A percentile compares a stretch with the other conserved stretches of the same genome.
phyloP scores from a whole-genome alignment of 2,797 vertebrate species.

The Arrhamphus sclerolepis region DNA sequence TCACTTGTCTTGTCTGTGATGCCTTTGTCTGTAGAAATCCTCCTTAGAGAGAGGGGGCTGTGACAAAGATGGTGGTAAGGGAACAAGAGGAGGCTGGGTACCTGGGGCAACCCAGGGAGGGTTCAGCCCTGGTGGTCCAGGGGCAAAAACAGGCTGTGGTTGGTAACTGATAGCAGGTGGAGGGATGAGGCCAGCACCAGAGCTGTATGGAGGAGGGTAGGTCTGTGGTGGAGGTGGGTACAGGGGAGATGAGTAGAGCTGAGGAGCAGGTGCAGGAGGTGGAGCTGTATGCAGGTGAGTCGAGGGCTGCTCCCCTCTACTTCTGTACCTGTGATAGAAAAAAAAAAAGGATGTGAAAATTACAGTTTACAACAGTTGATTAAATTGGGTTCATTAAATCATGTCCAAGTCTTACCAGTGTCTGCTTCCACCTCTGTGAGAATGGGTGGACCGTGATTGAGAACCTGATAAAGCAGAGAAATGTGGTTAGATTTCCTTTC shows the following conservation, averaged over 20 bases:
- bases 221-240: conserved; percentile 70
- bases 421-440: conserved; percentile 63
- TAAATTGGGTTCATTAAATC: neutral
- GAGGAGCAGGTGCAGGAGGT: conserved; percentile 54
- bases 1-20: conserved; percentile 95
- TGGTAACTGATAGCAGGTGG: conserved; percentile 85
- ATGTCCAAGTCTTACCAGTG: conserved; percentile 64
- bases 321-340: conserved; percentile 58
- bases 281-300: conserved; percentile 49
- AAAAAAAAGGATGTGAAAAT: neutral
- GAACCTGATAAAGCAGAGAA: conserved; percentile 46
- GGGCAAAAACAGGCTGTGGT: conserved; percentile 86
- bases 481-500: conserved; percentile 6
- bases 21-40: conserved; percentile 95
- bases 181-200: conserved; percentile 64
- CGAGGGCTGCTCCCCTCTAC: conserved; percentile 59
- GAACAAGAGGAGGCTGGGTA: conserved; percentile 81
- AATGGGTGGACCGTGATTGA: conserved; percentile 57
- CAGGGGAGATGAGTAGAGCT: conserved; percentile 67
- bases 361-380: neutral
- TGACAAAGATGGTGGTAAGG: conserved; percentile 52
- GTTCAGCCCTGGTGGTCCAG: conserved; percentile 88
- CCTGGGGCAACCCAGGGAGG: conserved; percentile 90
- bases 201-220: conserved; percentile 65
- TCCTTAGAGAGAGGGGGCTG: conserved; percentile 91